These are phyloP conservation scores for Psilopogon haemacephalus DNA, from an alignment of 2,113 vertebrate genomes.

Conservation along the genomic window DNA sequence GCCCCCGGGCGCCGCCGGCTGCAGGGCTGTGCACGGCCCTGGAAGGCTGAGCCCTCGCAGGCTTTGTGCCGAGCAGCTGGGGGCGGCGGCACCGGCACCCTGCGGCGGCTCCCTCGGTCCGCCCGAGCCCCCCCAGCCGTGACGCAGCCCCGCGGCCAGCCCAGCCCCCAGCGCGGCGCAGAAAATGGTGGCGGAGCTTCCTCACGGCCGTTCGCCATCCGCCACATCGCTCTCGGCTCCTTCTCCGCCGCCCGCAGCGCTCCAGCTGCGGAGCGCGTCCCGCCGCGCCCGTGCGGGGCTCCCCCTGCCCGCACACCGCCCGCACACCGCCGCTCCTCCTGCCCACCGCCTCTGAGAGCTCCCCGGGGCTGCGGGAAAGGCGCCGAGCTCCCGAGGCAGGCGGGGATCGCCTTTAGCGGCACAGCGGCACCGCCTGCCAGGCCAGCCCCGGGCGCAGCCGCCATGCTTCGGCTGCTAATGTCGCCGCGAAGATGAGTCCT, in stretches of 20 bases:
- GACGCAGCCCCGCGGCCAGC: not conserved
- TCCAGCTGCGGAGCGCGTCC: rapidly evolving
- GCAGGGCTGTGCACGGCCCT: not conserved
- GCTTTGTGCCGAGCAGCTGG: rapidly evolving
- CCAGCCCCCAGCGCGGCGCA: not conserved
- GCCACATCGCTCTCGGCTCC: rapidly evolving
- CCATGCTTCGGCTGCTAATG: not conserved
- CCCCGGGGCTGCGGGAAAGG: not conserved
- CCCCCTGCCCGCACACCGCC: not conserved
- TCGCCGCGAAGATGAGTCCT: not conserved
- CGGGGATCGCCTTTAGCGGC: not conserved
- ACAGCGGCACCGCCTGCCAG: not conserved
- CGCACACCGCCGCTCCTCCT: too few species aligned
- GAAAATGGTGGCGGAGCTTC: not conserved
- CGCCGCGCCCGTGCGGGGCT: rapidly evolving
- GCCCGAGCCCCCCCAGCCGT: not conserved
- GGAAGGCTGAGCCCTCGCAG: not conserved
- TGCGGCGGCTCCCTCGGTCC: not conserved
- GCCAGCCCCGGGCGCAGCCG: not conserved
- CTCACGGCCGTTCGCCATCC: rapidly evolving
- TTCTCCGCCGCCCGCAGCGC: not conserved
- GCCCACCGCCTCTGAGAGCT: not conserved
- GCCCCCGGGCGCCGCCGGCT: not conserved
- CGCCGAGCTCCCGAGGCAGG: not conserved
- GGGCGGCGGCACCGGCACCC: rapidly evolving